Conservation (phyloP, 1,140 invertebrate genomes). For the Heliconius eleuchia region DNA sequence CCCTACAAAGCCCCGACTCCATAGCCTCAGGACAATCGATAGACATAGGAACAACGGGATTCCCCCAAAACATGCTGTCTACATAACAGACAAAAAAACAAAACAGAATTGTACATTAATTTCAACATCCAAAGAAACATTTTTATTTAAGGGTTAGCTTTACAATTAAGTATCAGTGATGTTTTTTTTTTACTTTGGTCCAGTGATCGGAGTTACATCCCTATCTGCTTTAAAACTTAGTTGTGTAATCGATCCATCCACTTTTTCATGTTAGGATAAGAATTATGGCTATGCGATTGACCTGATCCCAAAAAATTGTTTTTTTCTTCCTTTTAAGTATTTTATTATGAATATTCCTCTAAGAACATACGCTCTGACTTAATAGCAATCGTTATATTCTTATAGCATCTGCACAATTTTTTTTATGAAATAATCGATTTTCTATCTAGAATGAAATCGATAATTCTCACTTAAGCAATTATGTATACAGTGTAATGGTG, state of each 20-base stretch:
- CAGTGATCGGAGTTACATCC: constrained; percentile 39
- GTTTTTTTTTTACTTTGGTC: constrained; percentile 8
- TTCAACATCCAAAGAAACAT: constrained; percentile 66
- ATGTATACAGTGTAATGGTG: neutral
- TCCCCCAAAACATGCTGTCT: constrained; percentile 60
- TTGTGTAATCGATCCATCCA: constrained; percentile 71
- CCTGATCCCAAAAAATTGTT: neutral
- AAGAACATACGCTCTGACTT: neutral
- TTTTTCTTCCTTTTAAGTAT: neutral
- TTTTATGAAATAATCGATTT: neutral
- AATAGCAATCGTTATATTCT: neutral
- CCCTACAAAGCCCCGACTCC: constrained; percentile 88
- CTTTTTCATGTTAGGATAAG: constrained; percentile 48
- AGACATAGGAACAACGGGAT: constrained; percentile 56
- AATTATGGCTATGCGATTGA: neutral
- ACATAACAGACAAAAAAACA: constrained; percentile 63
- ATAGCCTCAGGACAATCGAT: constrained; percentile 83
- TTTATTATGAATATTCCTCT: neutral
- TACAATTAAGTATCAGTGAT: constrained; percentile 33
- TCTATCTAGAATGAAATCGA: neutral
- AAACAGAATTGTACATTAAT: constrained; percentile 34
- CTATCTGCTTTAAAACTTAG: constrained; percentile 53
- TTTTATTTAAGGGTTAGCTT: constrained; percentile 41
- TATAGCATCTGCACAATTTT: neutral
- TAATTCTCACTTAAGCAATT: neutral